A percentile compares a stretch with the other conserved stretches of the same genome.
phyloP scores from a whole-genome alignment of 1,140 invertebrate genomes.

The Nylanderia fulva region DNA sequence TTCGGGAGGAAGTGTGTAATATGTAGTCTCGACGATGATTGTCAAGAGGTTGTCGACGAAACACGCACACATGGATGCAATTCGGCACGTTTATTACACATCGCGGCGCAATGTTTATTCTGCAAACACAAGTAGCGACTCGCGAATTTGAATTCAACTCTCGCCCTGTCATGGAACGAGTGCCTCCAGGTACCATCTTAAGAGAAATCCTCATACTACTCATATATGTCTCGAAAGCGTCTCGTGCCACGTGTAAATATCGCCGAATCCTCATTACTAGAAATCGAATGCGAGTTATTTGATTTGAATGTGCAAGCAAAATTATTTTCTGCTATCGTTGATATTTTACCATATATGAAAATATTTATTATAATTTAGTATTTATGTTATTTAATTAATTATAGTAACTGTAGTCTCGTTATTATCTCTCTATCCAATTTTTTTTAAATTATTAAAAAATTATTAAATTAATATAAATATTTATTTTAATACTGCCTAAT shows the following conservation, averaged over 20 bases:
- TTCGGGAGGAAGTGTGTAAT: slow-evolving; percentile 21
- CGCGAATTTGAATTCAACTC: slow-evolving; percentile 82
- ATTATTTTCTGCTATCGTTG: neutral
- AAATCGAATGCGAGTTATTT: slow-evolving; percentile 39
- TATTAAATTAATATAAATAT: too few species aligned
- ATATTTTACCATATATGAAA: too few species aligned
- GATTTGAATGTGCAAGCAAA: neutral
- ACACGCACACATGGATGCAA: slow-evolving; percentile 39
- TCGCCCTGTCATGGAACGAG: slow-evolving; percentile 44
- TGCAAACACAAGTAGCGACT: slow-evolving; percentile 76
- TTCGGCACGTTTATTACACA: slow-evolving; percentile 66
- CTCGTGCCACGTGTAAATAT: slow-evolving; percentile 68
- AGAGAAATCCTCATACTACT: too few species aligned
- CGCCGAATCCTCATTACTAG: slow-evolving; percentile 62
- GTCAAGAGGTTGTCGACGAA: slow-evolving; percentile 46
- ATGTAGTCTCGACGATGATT: slow-evolving; percentile 61
- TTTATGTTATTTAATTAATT: too few species aligned
- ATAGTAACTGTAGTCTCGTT: too few species aligned
- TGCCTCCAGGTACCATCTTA: slow-evolving; percentile 24
- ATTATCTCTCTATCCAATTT: too few species aligned
- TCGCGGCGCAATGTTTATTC: slow-evolving; percentile 76
- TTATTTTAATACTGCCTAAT: too few species aligned
- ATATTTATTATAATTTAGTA: too few species aligned
- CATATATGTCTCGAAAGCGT: slow-evolving; percentile 46
- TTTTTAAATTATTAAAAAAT: too few species aligned